Base-by-base conservation (phyloP, 2,797 vertebrate species). In the Gymnothorax javanicus region DNA sequence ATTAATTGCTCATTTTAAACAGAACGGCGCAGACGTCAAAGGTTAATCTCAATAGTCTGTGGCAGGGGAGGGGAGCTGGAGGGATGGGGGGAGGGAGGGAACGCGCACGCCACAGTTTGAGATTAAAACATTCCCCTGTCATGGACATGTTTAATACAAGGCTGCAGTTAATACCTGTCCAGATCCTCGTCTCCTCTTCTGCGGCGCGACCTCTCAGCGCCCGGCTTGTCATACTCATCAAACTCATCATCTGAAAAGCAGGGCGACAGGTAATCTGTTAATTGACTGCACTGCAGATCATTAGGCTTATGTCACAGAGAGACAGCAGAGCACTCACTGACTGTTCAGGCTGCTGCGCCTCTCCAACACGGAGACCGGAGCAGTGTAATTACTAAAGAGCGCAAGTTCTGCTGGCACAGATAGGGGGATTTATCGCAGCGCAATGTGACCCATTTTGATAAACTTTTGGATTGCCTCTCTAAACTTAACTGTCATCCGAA, bases 181-280 rank as follows among this genome's bases (percentile, higher is more conserved):
- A 97, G 95, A 88, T 98, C 97, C 85, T 97, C 96, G 8, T 94
- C 96, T 85, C 97, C 97, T 94, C 98, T 97, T 90, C 97, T 97
- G 89, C 98, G 96, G 94, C 98, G 98, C 88, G 97, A 99, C 64
- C 98, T 96, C 93, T 99, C 98, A 9, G 98, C 97, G 88, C 98
- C 99, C 17, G 99, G 99, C 93, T 99, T 99, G 94, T 99, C 97
- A 93, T 98, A 98, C 87, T 98, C 97, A 93, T 97, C 97, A 93
- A 99, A 99, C 92, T 97, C 97, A 90, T 97, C 97, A 93, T 98
- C 99, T 99, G 95, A 56, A 92, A 93, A 58, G 33, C 92, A 56
- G 77, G 77, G 13, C 17, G 52, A 81, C 77, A 81, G 77, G 77
- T 81, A 81, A 81, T 81, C 77, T 81, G 77, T 81, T 81, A 81